Evolutionary conservation across 2,888 invertebrate genomes (phyloP).

Genomic region (Melanophora roralis): DNA sequence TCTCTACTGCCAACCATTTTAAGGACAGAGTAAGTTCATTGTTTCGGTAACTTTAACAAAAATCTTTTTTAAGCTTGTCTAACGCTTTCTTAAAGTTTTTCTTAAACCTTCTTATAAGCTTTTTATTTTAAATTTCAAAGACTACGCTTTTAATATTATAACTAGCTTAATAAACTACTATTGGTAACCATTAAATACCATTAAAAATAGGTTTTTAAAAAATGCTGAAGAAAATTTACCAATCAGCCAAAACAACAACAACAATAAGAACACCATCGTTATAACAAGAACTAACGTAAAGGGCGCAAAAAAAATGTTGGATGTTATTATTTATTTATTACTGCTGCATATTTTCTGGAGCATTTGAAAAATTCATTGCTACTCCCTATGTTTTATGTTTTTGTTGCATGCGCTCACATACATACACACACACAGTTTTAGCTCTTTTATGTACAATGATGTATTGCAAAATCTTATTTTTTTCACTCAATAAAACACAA

Average conservation of each 20-base stretch:
- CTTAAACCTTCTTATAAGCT: no score
- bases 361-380: constrained; percentile 29
- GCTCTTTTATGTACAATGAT: no score
- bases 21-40: no score
- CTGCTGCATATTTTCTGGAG: constrained; percentile 56
- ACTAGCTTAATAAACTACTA: no score
- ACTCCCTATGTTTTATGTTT: neutral
- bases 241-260: constrained; percentile 30
- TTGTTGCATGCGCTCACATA: neutral
- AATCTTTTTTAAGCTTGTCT: no score
- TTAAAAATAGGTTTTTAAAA: neutral
- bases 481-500: neutral
- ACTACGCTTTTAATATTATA: no score
- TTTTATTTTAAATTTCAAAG: no score
- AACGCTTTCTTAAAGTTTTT: no score
- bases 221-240: neutral
- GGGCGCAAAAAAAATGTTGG: constrained; percentile 49
- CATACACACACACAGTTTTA: neutral
- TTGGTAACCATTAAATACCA: neutral
- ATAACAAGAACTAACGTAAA: constrained; percentile 53
- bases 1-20: no score
- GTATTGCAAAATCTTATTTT: constrained; percentile 21
- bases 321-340: constrained; percentile 52
- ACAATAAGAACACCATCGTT: constrained; percentile 35
- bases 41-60: no score